phyloP scores from a whole-genome alignment of 2,888 invertebrate species.

The Eupithecia insigniata region DNA sequence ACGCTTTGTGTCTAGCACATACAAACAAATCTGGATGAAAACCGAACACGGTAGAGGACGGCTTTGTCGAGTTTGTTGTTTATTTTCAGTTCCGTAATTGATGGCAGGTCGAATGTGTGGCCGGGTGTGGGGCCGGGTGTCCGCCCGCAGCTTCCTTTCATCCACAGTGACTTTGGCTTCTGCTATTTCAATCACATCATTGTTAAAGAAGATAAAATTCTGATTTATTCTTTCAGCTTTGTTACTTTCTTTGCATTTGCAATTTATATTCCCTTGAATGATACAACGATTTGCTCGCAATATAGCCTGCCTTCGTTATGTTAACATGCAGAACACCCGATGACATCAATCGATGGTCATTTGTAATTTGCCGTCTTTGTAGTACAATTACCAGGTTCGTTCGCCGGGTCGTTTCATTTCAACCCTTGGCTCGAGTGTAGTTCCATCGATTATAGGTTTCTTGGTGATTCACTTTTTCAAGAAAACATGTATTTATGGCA shows the following conservation, averaged over 20 bases:
- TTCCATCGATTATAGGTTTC: background rate
- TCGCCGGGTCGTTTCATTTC: background rate
- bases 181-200: constrained; percentile 4
- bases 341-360: background rate
- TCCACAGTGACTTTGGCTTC: background rate
- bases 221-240: background rate
- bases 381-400: background rate
- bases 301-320: background rate
- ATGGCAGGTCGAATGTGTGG: constrained; percentile 12
- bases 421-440: background rate
- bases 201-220: background rate
- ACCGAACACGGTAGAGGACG: background rate
- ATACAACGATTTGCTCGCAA: background rate
- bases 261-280: background rate
- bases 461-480: background rate
- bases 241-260: background rate
- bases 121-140: background rate
- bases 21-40: background rate
- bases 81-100: constrained; percentile 20
- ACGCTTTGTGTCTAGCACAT: background rate
- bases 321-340: background rate
- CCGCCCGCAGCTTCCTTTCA: background rate
- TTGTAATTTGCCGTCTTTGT: background rate
- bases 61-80: constrained; percentile 3
- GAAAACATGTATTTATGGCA: background rate